Conservation (phyloP, 2,113 vertebrate species). For the Tyto alba region DNA sequence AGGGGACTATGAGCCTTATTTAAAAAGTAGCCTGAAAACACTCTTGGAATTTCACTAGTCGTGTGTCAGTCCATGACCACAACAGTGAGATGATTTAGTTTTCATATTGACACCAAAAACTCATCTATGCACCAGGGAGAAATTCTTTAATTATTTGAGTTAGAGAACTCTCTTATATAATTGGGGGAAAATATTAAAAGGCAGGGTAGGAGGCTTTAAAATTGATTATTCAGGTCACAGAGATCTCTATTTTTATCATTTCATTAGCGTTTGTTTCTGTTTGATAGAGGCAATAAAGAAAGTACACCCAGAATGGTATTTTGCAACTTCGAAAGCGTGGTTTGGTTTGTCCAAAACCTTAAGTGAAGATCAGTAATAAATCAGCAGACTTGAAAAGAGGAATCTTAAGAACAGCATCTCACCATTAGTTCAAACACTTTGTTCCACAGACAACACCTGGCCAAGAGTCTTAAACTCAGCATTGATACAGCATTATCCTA, state of each 20-base stretch:
- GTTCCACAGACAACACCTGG: neutral
- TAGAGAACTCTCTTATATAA: neutral
- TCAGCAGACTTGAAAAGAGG: neutral
- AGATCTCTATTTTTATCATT: neutral
- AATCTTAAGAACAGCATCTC: neutral
- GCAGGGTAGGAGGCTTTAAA: neutral
- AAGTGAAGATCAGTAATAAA: neutral
- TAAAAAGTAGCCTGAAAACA: neutral
- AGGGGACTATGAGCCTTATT: neutral
- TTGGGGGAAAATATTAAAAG: neutral
- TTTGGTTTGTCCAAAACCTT: neutral
- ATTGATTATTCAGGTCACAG: neutral
- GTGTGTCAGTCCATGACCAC: neutral
- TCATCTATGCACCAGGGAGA: neutral
- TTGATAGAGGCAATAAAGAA: neutral
- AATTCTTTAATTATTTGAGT: neutral
- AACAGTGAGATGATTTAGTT: neutral
- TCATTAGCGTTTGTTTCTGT: neutral
- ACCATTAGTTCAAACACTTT: neutral
- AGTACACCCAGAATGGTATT: neutral
- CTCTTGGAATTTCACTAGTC: neutral
- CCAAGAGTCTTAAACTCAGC: neutral
- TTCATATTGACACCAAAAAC: neutral
- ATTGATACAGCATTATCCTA: neutral
- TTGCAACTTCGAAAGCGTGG: neutral